These are phyloP conservation scores for Typhlichthys eigenmanni DNA, from an alignment of 2,797 vertebrate species.

Conservation along the genomic window DNA sequence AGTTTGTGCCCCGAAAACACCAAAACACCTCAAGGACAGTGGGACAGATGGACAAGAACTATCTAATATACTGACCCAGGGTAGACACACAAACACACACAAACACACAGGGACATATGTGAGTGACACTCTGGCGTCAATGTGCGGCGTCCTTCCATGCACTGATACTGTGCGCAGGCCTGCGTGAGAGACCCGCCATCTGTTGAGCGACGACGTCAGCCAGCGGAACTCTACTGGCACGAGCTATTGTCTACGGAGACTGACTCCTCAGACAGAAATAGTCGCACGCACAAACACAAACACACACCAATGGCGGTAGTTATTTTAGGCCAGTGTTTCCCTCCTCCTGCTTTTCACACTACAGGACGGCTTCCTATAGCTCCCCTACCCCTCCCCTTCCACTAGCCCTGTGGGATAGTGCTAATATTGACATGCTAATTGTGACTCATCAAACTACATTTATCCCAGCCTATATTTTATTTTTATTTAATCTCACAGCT, in stretches of 20 bases:
- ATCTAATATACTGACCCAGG: slow-evolving; percentile 15
- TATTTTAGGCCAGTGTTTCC: slow-evolving; percentile 20
- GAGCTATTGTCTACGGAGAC: neutral
- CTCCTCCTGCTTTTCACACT: slow-evolving; percentile 6
- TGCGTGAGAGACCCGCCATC: slow-evolving; percentile 45
- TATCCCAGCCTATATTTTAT: neutral
- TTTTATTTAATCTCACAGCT: slow-evolving; percentile 22
- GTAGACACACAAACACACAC: slow-evolving; percentile 14
- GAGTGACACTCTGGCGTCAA: slow-evolving; percentile 11
- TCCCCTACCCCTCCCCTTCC: slow-evolving; percentile 3
- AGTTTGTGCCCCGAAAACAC: slow-evolving; percentile 43
- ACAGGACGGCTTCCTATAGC: slow-evolving; percentile 29
- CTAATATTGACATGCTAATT: slow-evolving; percentile 15
- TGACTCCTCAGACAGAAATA: neutral
- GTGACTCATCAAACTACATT: slow-evolving; percentile 24
- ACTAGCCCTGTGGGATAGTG: neutral
- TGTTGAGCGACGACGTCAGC: slow-evolving; percentile 59
- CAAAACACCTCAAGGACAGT: slow-evolving; percentile 18
- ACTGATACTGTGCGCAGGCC: slow-evolving; percentile 26
- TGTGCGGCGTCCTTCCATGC: slow-evolving; percentile 1
- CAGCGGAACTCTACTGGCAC: slow-evolving; percentile 59
- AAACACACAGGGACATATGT: neutral
- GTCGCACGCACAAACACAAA: neutral
- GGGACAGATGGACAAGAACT: slow-evolving; percentile 18
- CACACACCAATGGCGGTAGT: neutral